These are phyloP conservation scores for Catharus minimus DNA, from an alignment of 2,113 vertebrate species.

Conservation along the genomic window DNA sequence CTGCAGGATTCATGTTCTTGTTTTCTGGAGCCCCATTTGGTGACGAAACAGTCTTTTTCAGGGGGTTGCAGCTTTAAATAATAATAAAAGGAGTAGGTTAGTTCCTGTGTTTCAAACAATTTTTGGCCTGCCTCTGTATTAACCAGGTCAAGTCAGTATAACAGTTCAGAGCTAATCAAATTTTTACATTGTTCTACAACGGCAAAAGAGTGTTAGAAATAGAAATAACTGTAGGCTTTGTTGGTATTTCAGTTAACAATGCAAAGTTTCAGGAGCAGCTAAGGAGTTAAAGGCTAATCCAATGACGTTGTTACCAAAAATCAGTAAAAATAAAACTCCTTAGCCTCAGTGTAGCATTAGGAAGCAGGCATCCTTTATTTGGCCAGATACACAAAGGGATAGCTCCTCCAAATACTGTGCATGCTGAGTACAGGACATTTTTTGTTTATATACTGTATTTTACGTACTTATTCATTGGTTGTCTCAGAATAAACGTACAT, in stretches of 20 bases:
- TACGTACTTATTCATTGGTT: background rate
- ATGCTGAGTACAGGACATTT: background rate
- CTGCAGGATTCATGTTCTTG: background rate
- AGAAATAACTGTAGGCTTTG: background rate
- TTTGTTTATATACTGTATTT: background rate
- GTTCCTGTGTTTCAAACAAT: background rate
- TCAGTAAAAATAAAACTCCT: background rate
- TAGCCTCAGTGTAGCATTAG: background rate
- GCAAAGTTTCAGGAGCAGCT: background rate
- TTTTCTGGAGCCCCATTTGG: background rate
- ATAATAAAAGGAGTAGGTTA: background rate
- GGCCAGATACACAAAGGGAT: accelerated
- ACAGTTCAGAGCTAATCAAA: background rate
- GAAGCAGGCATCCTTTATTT: background rate
- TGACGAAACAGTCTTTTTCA: background rate
- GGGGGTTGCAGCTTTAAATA: background rate
- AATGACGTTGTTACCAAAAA: background rate
- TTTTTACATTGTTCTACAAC: background rate
- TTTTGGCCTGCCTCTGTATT: background rate
- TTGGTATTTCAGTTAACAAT: background rate
- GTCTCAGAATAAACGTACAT: background rate
- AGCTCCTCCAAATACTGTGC: background rate
- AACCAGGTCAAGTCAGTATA: background rate
- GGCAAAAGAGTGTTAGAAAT: background rate
- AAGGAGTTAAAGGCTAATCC: background rate